Evolutionary conservation across 2,888 invertebrate genomes (phyloP), one percentile per base, ranked within the genome.

Genomic region (Nomada ferruginata): DNA sequence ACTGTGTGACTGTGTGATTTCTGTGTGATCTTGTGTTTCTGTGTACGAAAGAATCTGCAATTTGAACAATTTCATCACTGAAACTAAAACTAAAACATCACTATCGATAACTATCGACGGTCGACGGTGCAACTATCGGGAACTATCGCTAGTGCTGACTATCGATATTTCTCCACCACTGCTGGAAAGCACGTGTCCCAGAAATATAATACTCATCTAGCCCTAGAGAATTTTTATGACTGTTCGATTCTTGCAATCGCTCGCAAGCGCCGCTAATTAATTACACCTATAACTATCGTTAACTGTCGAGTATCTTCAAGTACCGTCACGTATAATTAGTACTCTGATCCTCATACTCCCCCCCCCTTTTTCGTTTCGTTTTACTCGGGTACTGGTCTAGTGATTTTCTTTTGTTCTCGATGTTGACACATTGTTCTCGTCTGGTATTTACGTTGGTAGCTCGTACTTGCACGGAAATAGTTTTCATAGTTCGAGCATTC

Each of bases 301-400:
- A 47, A 47, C 13, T 15, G 15, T 47, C 13, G 47, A 47, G 47
- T 47, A 47, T 47, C 47, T 13, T 68, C 18, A 63, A 44, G 50
- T 71, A 63, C 50, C 42, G 61, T 70, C 76, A 44, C 20, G 44
- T 64, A 76, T 63, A 23, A 10, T 26, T 44, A 11, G 20, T 15
- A 29, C 50, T 47, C 36, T 7, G 36, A 36, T 47, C 7, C 36
- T 60, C 44, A 59, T 66, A 50, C 18, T 50, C 1, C 18, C 50
- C 47, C 29, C 50, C 7, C 11, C 42, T n/a, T 60, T 47, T 13
- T 50, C 44, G 13, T 65, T 60, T 73, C 23, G 18, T 69, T 57
- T 44, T n/a, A 26, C 55, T 26, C 42, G 68, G 42, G 23, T 18
- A 42, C 15, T 9, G 5, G 13, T 36, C 15, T 15, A 20, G 29